Evolutionary conservation across 2,113 vertebrate genomes (phyloP), one percentile per base, ranked within the genome.

Genomic region (Pelusios castaneus): DNA sequence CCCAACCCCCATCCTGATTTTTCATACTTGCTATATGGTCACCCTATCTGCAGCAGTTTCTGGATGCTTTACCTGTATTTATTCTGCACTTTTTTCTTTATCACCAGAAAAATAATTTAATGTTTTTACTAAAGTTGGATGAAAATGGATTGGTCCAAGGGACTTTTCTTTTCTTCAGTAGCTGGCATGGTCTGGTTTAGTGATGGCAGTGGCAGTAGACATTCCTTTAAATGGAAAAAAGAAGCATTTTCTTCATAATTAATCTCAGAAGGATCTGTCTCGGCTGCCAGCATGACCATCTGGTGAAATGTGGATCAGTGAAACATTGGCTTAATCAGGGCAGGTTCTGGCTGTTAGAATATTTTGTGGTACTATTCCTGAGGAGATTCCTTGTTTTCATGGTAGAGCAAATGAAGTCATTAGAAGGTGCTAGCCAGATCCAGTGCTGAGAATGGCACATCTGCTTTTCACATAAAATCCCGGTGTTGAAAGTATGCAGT

Each of bases 401-500:
- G 58, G 41, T n/a, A 67, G 82, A 91, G 70, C 41, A 86, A 75
- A 52, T 41, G 14, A 87, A 79, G 4, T 81, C 55, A 4, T 17
- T 89, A 67, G 63, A 47, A 67, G 87, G 10, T 79, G 47, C 56
- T 52, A 52, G 21, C 67, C 25, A 90, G 10, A 82, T 88, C 43
- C 52, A 63, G 0, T 80, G 63, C 80, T 60, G 85, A 60, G 76
- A 4, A 54, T 56, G 82, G 60, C 84, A 25, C 31, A 7, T 58
- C 10, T 2, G 27, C 19, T 86, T 87, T 83, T 79, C 51, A 83
- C 51, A 21, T 75, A 77, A 85, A 93, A 19, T 43, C 82, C 76
- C 80, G 10, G 22, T 93, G 34, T 78, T 91, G 80, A 91, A 93
- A 95, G 63, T 88, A 31, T 91, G 55, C 17, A 22, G 2, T 92